These are phyloP conservation scores for Thera obeliscata DNA, from an alignment of 2,888 invertebrate genomes.

Conservation along the genomic window DNA sequence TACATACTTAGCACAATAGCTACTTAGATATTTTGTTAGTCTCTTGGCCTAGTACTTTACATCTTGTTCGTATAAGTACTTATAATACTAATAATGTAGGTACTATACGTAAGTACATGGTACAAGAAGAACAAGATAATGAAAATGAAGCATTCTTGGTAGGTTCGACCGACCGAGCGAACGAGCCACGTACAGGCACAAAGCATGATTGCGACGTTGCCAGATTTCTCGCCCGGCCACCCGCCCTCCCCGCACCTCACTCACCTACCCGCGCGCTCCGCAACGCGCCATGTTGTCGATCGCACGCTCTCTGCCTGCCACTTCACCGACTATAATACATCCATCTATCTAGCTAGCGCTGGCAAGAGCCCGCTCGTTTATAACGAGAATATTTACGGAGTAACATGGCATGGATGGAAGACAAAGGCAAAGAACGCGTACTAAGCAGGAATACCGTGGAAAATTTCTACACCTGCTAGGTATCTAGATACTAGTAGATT, in stretches of 20 bases:
- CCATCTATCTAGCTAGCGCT: constrained; percentile 28
- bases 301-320: constrained; percentile 42
- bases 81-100: no score
- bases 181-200: constrained; percentile 44
- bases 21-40: no score
- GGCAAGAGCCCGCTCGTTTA: constrained; percentile 25
- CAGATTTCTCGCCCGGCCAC: constrained; percentile 55
- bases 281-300: constrained; percentile 46
- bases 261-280: constrained; percentile 30
- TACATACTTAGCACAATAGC: no score
- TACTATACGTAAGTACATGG: no score
- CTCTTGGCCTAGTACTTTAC: no score
- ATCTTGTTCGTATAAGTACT: no score
- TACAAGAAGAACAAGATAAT: constrained; percentile 20
- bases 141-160: constrained; percentile 45
- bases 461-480: constrained; percentile 4
- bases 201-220: constrained; percentile 62
- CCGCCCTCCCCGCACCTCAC: constrained; percentile 31
- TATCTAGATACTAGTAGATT: not conserved
- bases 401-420: not conserved
- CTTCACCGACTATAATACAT: constrained; percentile 37
- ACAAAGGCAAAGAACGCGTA: constrained; percentile 11
- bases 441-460: constrained; percentile 5
- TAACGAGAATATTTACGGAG: constrained; percentile 24
- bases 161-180: constrained; percentile 38